Conservation (phyloP, 2,888 invertebrate species). For the Norana najaformis region DNA sequence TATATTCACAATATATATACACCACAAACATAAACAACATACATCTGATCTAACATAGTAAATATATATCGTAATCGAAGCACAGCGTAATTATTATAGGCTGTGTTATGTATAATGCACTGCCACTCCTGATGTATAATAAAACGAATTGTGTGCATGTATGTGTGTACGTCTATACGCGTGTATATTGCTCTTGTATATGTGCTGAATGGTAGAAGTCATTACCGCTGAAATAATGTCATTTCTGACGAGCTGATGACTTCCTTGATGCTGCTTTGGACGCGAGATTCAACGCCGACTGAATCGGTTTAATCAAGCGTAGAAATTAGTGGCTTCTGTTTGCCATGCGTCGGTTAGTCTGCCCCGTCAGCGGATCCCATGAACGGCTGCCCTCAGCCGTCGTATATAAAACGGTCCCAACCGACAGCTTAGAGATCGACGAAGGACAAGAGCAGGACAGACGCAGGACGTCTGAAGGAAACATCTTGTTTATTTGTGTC, state of each 20-base stretch:
- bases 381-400: background rate
- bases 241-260: background rate
- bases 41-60: too few relatives aligned
- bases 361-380: background rate
- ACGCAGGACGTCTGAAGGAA: background rate
- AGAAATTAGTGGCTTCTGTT: background rate
- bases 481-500: too few relatives aligned
- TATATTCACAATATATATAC: background rate
- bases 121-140: too few relatives aligned
- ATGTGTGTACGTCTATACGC: too few relatives aligned
- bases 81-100: background rate
- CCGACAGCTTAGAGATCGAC: background rate
- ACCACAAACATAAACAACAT: background rate
- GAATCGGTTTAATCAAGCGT: constrained; percentile 13
- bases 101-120: background rate
- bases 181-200: background rate
- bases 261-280: background rate
- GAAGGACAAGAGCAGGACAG: background rate
- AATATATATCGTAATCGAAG: too few relatives aligned
- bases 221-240: background rate
- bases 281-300: background rate
- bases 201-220: background rate
- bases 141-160: background rate
- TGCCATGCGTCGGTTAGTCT: background rate
- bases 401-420: background rate